Conservation (phyloP, 2,113 vertebrate species). For the Noctilio leporinus region DNA sequence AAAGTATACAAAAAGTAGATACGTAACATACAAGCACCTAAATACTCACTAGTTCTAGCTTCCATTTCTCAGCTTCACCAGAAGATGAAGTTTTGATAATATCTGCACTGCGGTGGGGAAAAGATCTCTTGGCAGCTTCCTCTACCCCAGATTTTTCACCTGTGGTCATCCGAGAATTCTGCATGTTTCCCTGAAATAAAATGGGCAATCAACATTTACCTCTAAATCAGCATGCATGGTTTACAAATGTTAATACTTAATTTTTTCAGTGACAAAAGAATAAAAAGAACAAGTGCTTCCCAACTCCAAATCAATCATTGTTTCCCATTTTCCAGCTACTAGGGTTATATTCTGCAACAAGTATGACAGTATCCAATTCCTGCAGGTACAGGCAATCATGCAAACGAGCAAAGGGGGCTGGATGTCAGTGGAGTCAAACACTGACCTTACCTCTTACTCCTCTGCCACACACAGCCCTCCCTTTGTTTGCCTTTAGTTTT, state of each 20-base stretch:
- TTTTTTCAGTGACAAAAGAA: not conserved
- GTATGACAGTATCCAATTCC: not conserved
- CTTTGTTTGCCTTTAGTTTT: not conserved
- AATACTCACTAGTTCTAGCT: constrained; percentile 83
- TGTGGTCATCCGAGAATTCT: constrained; percentile 54
- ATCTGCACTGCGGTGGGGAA: not conserved
- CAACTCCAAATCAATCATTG: not conserved
- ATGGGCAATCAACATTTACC: not conserved
- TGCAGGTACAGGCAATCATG: not conserved
- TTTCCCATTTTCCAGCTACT: not conserved
- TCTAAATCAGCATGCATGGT: not conserved
- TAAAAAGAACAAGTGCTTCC: not conserved
- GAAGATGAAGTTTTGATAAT: not conserved
- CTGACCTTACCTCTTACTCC: not conserved
- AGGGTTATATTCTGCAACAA: not conserved
- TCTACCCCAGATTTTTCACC: constrained; percentile 17
- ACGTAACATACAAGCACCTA: not conserved
- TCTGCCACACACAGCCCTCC: not conserved
- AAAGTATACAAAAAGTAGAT: not conserved
- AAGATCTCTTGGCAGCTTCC: constrained; percentile 30
- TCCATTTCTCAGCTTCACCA: constrained; percentile 79
- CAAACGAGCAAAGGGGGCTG: not conserved
- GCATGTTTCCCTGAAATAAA: constrained; percentile 74
- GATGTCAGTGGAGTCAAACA: not conserved
- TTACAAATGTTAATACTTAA: not conserved